Conservation (phyloP, 2,888 invertebrate genomes). For the Sarcophaga carnaria region DNA sequence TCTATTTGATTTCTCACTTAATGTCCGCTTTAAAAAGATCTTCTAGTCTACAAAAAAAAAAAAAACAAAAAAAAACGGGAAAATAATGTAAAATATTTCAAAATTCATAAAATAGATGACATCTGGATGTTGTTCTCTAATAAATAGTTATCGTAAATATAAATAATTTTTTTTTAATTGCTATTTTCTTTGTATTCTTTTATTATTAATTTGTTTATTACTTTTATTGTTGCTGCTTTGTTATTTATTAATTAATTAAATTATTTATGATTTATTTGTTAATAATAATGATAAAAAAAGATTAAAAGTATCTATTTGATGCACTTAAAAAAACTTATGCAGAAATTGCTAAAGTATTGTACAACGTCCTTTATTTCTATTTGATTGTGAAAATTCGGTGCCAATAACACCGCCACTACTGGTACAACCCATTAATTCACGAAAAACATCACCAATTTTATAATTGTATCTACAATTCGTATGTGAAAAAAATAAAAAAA, state of each 20-base stretch:
- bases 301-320: slow-evolving; percentile 58
- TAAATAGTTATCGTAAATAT: too few relatives aligned
- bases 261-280: background rate
- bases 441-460: slow-evolving; percentile 82
- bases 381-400: slow-evolving; percentile 81
- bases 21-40: background rate
- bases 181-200: slow-evolving; percentile 19
- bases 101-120: too few relatives aligned
- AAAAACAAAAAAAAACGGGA: too few relatives aligned
- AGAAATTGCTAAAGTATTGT: slow-evolving; percentile 82
- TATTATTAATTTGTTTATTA: background rate
- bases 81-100: too few relatives aligned
- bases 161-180: background rate
- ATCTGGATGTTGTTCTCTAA: too few relatives aligned
- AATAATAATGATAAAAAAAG: background rate
- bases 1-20: background rate
- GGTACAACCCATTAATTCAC: slow-evolving; percentile 82
- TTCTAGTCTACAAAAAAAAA: too few relatives aligned
- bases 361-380: slow-evolving; percentile 82
- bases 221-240: slow-evolving; percentile 3
- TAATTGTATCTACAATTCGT: slow-evolving; percentile 79
- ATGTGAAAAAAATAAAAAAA: background rate
- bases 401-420: slow-evolving; percentile 78
- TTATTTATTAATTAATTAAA: slow-evolving; percentile 34
- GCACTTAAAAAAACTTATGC: slow-evolving; percentile 79